A percentile compares a stretch with the other conserved stretches of the same genome.
These are phyloP conservation scores for Drosophila siamana DNA, from an alignment of 2,888 invertebrate genomes.

Conservation along the genomic window DNA sequence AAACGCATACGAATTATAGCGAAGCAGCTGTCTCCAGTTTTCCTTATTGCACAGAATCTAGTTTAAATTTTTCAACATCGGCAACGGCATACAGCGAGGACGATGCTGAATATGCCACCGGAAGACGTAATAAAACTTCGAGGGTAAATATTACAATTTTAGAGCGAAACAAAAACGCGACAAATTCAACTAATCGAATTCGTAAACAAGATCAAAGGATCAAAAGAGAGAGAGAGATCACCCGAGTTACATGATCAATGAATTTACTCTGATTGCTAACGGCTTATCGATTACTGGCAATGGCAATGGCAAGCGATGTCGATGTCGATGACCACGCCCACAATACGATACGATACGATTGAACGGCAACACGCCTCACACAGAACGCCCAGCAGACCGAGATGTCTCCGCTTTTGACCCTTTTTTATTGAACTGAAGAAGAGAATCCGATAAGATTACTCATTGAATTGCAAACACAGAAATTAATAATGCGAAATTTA, in stretches of 20 bases:
- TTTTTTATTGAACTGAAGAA: slow-evolving; percentile 70
- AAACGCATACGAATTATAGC: slow-evolving; percentile 81
- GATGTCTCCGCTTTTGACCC: slow-evolving; percentile 71
- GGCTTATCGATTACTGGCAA: neutral
- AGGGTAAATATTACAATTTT: slow-evolving; percentile 86
- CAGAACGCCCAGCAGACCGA: slow-evolving; percentile 45
- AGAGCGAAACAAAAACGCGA: slow-evolving; percentile 61
- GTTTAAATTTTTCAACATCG: slow-evolving; percentile 89
- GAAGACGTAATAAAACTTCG: slow-evolving; percentile 91
- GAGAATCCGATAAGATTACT: slow-evolving; percentile 23
- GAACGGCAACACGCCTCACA: slow-evolving; percentile 49
- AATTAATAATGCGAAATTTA: slow-evolving; percentile 26
- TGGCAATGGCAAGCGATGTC: slow-evolving; percentile 27
- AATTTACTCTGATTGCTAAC: slow-evolving; percentile 6
- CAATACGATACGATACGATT: slow-evolving; percentile 17
- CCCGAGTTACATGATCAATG: slow-evolving; percentile 35
- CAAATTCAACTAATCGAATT: slow-evolving; percentile 45
- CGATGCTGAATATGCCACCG: slow-evolving; percentile 90
- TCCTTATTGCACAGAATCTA: slow-evolving; percentile 86
- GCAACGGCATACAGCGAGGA: slow-evolving; percentile 89
- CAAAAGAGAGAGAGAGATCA: slow-evolving; percentile 69
- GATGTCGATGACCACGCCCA: slow-evolving; percentile 49
- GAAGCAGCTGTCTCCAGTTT: slow-evolving; percentile 86
- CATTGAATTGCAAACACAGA: slow-evolving; percentile 29
- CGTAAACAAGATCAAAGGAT: slow-evolving; percentile 71